These are phyloP conservation scores for Sigmodon hispidus DNA, from an alignment of 2,113 vertebrate species.

Conservation along the genomic window DNA sequence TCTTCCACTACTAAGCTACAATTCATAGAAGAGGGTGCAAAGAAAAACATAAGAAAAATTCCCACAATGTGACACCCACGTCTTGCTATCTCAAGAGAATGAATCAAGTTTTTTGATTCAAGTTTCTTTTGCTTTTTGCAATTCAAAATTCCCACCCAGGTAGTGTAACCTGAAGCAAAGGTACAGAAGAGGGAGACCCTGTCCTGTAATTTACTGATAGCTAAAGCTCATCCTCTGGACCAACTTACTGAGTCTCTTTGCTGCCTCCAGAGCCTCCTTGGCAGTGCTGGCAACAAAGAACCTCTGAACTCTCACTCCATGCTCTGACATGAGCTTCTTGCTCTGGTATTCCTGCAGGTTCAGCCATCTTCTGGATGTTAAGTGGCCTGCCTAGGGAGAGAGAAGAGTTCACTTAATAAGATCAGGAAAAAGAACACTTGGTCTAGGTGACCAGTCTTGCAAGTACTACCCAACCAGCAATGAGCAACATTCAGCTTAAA, in stretches of 20 bases:
- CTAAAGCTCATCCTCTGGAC: slow-evolving; percentile 45
- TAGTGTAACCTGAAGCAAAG: slow-evolving; percentile 4
- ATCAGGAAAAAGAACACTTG: slow-evolving; percentile 77
- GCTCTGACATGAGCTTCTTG: slow-evolving; percentile 98
- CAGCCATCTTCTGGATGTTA: slow-evolving; percentile 94
- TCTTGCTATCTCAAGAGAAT: slow-evolving; percentile 5
- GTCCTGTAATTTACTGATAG: slow-evolving; percentile 53
- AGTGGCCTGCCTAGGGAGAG: slow-evolving; percentile 85
- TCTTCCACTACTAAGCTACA: not conserved
- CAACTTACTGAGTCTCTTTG: slow-evolving; percentile 95
- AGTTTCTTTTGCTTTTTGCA: slow-evolving; percentile 9
- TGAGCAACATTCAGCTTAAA: slow-evolving; percentile 37
- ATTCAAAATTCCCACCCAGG: slow-evolving; percentile 28
- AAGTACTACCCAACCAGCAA: slow-evolving; percentile 52
- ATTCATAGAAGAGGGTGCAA: not conserved
- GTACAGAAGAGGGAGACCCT: slow-evolving; percentile 44
- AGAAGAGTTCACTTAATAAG: slow-evolving; percentile 74
- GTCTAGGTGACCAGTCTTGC: slow-evolving; percentile 6
- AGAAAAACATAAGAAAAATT: not conserved
- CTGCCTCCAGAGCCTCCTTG: slow-evolving; percentile 94
- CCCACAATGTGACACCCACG: not conserved
- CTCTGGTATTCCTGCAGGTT: slow-evolving; percentile 99
- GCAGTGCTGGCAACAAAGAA: slow-evolving; percentile 95
- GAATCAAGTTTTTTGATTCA: slow-evolving; percentile 22
- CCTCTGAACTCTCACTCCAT: slow-evolving; percentile 95